Base-by-base conservation (phyloP, 1,140 invertebrate genomes). In the Leptinotarsa defecta region DNA sequence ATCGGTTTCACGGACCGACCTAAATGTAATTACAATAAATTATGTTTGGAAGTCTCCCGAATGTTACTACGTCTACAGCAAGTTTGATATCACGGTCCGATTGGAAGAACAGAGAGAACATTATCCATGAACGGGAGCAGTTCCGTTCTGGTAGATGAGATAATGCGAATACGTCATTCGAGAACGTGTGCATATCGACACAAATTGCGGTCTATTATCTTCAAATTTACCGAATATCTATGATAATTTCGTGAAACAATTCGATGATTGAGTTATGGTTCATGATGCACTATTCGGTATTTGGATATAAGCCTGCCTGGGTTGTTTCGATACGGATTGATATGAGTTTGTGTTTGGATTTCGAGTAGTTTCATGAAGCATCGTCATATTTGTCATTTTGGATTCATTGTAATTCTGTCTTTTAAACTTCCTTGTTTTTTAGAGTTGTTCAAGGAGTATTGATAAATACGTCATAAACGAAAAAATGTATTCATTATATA, bases 131-230 rank as follows among this genome's bases (percentile, higher is more conserved):
- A 57, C n/a, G 17, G 52, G 15, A 15, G 52, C 15, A 17, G 15
- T 57, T 57, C 52, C 52, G 15, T 57, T 57, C 52, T 57, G 52
- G 52, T 15, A 57, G 52, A 57, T 19, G 52, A 57, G 52, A 57
- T 57, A 57, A 57, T 57, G 52, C 52, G 52, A 57, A 57, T 57
- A 57, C 52, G 52, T 57, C 52, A 57, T 57, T 57, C 52, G 52
- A 15, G 17, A 57, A 57, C 52, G 52, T 57, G 52, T 57, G n/a
- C n/a, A 57, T n/a, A 57, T 57, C 52, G 52, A 57, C 52, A 15
- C 52, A 57, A 57, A 57, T 57, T 57, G 52, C 52, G 52, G 52
- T 57, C 52, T 57, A 57, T 57, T 57, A 57, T 57, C 52, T 57
- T 17, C 52, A 13, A 57, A 57, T 57, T 57, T 57, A 57, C 52